Conservation (phyloP, 2,113 vertebrate species). For the Abramis brama region DNA sequence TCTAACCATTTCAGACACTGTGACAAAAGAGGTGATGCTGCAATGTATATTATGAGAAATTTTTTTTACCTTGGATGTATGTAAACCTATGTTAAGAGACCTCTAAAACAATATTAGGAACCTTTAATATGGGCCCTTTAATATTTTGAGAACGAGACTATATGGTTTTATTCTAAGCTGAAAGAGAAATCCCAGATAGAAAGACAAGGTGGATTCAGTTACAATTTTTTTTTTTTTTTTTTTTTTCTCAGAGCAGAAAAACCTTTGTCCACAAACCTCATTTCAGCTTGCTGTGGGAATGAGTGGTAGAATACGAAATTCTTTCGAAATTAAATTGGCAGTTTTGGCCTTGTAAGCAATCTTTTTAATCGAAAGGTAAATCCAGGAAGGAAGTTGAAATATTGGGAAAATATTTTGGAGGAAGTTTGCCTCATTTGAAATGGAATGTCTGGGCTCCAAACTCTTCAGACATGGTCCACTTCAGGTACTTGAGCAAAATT, state of each 20-base stretch:
- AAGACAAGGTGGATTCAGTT: not conserved
- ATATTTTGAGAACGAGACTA: not conserved
- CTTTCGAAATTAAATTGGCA: constrained; percentile 25
- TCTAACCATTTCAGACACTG: no score
- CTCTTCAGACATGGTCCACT: constrained; percentile 2
- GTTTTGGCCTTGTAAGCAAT: constrained; percentile 50
- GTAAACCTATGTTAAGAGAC: no score
- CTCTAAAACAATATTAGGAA: no score
- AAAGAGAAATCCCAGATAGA: not conserved
- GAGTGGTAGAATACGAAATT: not conserved
- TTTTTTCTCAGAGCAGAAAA: not conserved
- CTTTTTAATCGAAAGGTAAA: constrained; percentile 59
- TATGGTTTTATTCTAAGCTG: not conserved
- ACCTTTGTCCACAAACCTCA: not conserved
- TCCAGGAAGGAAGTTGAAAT: constrained; percentile 57
- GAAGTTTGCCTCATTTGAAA: constrained; percentile 60
- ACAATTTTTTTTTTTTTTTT: not conserved
- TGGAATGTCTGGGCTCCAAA: constrained; percentile 8
- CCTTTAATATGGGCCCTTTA: not conserved
- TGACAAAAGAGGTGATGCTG: no score
- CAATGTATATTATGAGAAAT: no score
- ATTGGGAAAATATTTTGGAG: constrained; percentile 61
- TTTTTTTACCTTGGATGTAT: no score
- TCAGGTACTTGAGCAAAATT: constrained; percentile 17
- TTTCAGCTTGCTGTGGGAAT: not conserved